Percentiles rank a stretch among this genome's conserved stretches.
Conservation (phyloP, 2,113 vertebrate genomes). For the Jaculus jaculus region DNA sequence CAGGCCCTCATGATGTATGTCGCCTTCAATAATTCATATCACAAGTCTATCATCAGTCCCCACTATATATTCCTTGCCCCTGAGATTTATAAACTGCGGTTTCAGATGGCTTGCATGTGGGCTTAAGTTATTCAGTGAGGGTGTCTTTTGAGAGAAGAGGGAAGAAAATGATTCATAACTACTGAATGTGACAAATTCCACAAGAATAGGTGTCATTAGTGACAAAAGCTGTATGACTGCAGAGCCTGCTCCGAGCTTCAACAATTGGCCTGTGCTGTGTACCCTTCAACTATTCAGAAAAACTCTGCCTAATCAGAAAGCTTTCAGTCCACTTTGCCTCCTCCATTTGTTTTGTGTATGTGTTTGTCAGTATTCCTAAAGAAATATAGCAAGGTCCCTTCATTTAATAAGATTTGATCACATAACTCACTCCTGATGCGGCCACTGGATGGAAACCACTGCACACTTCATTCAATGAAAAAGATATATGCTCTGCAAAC, state of each 20-base stretch:
- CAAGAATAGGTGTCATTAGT: not conserved
- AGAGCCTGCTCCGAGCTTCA: not conserved
- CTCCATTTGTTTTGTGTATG: not conserved
- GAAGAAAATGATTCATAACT: constrained; percentile 27
- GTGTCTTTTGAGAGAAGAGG: constrained; percentile 16
- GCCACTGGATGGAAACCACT: not conserved
- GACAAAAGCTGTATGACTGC: not conserved
- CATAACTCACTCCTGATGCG: not conserved
- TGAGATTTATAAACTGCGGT: constrained; percentile 49
- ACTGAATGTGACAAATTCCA: not conserved
- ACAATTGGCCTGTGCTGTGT: not conserved
- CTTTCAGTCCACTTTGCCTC: not conserved
- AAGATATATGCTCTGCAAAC: not conserved
- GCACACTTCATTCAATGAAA: not conserved
- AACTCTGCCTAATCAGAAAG: not conserved
- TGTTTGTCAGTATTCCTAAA: not conserved
- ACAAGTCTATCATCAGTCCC: not conserved
- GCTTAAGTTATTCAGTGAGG: constrained; percentile 10
- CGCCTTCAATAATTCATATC: constrained; percentile 45
- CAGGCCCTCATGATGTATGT: not conserved
- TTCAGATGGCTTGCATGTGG: constrained; percentile 25
- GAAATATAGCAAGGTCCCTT: not conserved
- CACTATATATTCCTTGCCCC: not conserved
- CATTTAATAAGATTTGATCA: not conserved
- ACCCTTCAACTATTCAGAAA: not conserved